Conservation (phyloP, 2,113 vertebrate genomes). For the cat (Felis catus) region DNA sequence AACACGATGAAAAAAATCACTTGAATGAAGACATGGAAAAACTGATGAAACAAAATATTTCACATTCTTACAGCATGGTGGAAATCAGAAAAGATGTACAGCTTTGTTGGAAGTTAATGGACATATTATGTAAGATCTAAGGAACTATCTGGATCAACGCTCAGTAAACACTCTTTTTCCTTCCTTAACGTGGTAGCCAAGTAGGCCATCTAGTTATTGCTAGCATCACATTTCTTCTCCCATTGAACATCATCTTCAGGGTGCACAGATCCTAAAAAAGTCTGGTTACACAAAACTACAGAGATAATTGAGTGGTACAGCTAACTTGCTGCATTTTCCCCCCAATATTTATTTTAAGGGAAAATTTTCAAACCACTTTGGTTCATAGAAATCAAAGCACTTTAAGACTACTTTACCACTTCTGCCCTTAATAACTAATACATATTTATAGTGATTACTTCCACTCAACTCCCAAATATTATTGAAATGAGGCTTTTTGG, state of each 20-base stretch:
- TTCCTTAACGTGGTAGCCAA: neutral
- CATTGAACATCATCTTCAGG: neutral
- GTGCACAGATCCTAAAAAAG: neutral
- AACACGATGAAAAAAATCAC: neutral
- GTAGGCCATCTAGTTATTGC: neutral
- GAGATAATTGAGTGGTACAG: fast-evolving
- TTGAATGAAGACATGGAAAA: neutral
- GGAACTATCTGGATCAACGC: neutral
- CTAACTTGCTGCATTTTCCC: neutral
- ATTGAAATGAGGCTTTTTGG: neutral
- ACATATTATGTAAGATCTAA: neutral
- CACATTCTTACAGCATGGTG: neutral
- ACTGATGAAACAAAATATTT: slow-evolving; percentile 1
- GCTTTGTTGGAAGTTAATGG: neutral
- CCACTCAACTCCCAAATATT: neutral
- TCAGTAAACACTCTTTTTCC: neutral
- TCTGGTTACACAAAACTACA: neutral
- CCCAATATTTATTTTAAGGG: neutral
- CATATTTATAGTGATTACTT: slow-evolving; percentile 56
- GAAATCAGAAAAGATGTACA: neutral
- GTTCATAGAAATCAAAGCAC: neutral
- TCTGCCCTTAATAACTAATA: neutral
- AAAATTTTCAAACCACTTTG: neutral
- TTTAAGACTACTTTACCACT: slow-evolving; percentile 2
- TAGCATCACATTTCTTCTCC: neutral